Evolutionary conservation across 1,140 invertebrate species (phyloP), one percentile per base, ranked within the genome.

Genomic region (Diabrotica undecimpunctata): DNA sequence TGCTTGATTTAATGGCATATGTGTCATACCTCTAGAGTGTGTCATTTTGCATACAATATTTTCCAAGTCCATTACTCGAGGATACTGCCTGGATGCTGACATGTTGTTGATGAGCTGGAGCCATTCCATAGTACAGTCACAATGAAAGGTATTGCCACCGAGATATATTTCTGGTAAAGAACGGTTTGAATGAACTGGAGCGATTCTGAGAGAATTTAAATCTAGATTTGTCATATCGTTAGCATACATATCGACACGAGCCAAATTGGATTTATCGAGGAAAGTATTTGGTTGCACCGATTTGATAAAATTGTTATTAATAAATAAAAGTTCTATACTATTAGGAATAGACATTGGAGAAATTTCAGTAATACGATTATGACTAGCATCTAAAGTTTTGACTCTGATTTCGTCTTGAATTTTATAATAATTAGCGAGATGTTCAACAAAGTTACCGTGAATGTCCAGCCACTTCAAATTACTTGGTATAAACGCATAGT

Each of bases 101-200:
- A 92, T 87, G 74, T 92, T 92, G 78, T 94, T 94, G 75, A 95
- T 89, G 37, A 89, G 85, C 38, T 92, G 91, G 70, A 96, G 79
- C 93, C 93, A 96, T 73, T 95, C 93, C 92, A 95, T 94, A 61
- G 88, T 88, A 81, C 94, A 96, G 74, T 96, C 92, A 78, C 93
- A 96, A 70, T 92, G 87, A 79, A 95, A 94, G 0, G 92, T 91
- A 79, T 96, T 96, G 1, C 92, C 92, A 53, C 92, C 92, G 54
- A 95, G 83, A 76, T 93, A 94, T 76, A 95, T 92, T 77, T 94
- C 92, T 0, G 93, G 92, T 65, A 94, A 78, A 0, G 85, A 82
- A 70, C 87, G 86, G 39, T 87, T 86, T 10, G 83, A 79, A 37
- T 87, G 85, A 66, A 92, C 87, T 6, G 86, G 85, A n/a, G 85